Evolutionary conservation across 2,113 vertebrate genomes (phyloP), one percentile per base, ranked within the genome.

Genomic region (Meles meles): DNA sequence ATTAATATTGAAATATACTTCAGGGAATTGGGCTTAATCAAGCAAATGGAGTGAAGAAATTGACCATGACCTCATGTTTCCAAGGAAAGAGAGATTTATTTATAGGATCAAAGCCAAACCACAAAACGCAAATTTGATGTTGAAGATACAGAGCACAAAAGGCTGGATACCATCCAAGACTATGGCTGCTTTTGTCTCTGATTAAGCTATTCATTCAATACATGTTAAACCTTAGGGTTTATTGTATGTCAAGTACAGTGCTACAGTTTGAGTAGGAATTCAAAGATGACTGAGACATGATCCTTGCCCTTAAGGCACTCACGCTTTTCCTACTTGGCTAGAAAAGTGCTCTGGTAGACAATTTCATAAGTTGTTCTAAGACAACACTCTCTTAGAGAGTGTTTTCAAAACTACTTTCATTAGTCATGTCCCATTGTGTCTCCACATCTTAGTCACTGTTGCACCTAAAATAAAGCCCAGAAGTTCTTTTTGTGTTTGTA

Each of bases 11-110:
- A 86, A 82, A 76, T 77, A 3, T 76, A 95, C 21, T 61, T 96
- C 80, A 47, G 92, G 94, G 91, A 0, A 29, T 84, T 93, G 93
- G 92, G 97, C 96, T 97, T 69, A 59, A 89, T 37, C 25, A 61
- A 72, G 44, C 18, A 80, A 89, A 77, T 42, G 47, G 11, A 83
- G 37, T 34, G 20, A 77, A 37, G 49, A 39, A 86, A 90, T 65
- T 86, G 15, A 86, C 47, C 6, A 67, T 76, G 31, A 89, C 3
- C 39, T 76, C 21, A 49, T 55, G 6, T 61, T 93, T 91, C 39
- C 57, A 76, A 88, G 27, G 47, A 76, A 93, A 71, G n/a, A 88
- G 29, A 80, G 13, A 90, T 86, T 71, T 34, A 52, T 49, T 81
- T 65, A 59, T 18, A 20, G 13, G 29, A 61, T 59, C 63, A 80